Evolutionary conservation across 2,113 vertebrate genomes (phyloP).

Genomic region (Myotis lucifugus): DNA sequence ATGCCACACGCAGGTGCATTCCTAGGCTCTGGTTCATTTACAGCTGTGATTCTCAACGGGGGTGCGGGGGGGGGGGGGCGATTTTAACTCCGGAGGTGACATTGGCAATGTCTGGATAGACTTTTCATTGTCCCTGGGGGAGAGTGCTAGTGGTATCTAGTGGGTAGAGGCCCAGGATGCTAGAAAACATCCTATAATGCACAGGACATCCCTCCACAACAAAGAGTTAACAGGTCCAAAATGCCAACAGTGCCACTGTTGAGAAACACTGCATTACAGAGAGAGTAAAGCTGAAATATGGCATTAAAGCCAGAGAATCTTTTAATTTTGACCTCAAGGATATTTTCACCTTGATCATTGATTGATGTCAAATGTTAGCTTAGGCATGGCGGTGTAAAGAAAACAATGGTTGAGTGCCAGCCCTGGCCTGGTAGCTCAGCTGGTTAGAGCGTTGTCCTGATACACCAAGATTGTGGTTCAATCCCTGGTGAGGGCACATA

Average conservation of each 20-base stretch:
- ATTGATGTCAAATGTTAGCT: not conserved
- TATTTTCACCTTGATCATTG: not conserved
- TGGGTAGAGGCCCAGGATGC: not conserved
- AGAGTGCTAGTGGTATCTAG: not conserved
- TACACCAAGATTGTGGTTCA: not conserved
- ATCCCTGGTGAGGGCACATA: not conserved
- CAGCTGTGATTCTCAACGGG: not conserved
- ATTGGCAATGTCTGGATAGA: not conserved
- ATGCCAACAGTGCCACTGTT: not conserved
- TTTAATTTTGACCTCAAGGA: not conserved
- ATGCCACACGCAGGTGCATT: not conserved
- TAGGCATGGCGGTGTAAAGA: not conserved
- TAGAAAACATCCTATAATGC: not conserved
- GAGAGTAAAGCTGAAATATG: not conserved
- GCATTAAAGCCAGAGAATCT: not conserved
- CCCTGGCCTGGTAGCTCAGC: not conserved
- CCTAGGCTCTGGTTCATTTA: not conserved
- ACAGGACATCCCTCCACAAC: not conserved
- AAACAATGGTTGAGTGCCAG: not conserved
- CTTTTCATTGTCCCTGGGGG: not conserved
- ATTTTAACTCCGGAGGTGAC: not conserved
- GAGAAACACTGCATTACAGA: not conserved
- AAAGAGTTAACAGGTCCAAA: not conserved
- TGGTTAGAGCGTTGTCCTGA: not conserved
- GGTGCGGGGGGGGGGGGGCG: not conserved